These are phyloP conservation scores for Leptarthrus brevirostris DNA, from an alignment of 2,888 invertebrate species.

Conservation along the genomic window DNA sequence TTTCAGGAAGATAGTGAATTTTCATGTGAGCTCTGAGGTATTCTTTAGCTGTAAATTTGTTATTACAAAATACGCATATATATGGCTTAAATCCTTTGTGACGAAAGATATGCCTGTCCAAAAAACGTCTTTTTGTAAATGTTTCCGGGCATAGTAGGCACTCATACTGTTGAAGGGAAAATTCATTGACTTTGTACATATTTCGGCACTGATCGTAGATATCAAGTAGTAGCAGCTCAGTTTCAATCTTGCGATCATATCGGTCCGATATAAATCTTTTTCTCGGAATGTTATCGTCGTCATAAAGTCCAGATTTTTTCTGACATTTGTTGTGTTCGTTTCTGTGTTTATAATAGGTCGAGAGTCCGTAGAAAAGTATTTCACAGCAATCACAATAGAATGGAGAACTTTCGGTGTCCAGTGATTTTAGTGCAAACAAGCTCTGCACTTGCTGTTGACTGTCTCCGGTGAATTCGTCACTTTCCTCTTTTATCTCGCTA, in stretches of 20 bases:
- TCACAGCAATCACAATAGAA: conserved; percentile 43
- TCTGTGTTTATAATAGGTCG: conserved; percentile 24
- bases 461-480: too few relatives aligned
- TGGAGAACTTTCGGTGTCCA: conserved; percentile 2
- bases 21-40: conserved; percentile 37
- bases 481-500: too few relatives aligned
- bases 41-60: conserved; percentile 18
- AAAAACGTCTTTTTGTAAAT: neutral
- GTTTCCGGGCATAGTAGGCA: neutral
- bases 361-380: conserved; percentile 1
- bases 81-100: conserved; percentile 23
- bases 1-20: conserved; percentile 4
- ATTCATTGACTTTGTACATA: neutral
- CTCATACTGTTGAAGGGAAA: neutral
- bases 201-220: neutral
- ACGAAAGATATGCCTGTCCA: conserved; percentile 18
- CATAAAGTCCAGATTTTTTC: neutral
- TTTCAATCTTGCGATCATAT: neutral
- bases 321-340: conserved; percentile 14
- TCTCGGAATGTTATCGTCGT: neutral
- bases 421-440: too few relatives aligned
- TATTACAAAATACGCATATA: conserved; percentile 30
- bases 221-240: neutral
- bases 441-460: too few relatives aligned
- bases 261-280: neutral